Evolutionary conservation across 2,888 invertebrate species (phyloP).

Genomic region (Hoplodrina ambigua): DNA sequence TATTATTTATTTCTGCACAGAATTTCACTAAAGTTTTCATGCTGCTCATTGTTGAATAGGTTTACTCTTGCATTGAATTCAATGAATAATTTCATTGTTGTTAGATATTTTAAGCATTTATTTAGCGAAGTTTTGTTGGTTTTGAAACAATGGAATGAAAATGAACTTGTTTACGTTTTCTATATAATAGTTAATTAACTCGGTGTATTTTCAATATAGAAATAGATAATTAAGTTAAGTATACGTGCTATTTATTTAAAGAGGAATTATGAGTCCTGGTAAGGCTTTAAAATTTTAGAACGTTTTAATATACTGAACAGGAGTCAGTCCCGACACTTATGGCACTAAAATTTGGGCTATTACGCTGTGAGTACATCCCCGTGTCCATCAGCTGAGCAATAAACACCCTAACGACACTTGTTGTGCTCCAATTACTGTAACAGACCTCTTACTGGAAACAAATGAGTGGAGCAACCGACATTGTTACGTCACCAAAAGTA

Average conservation of each 20-base stretch:
- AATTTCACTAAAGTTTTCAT: slow-evolving; percentile 47
- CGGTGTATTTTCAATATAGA: slow-evolving; percentile 37
- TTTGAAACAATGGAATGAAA: slow-evolving; percentile 66
- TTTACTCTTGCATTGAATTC: slow-evolving; percentile 62
- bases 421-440: slow-evolving; percentile 65
- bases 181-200: slow-evolving; percentile 47
- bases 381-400: slow-evolving; percentile 62
- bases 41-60: slow-evolving; percentile 49
- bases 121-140: slow-evolving; percentile 63
- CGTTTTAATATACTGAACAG: slow-evolving; percentile 33
- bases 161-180: slow-evolving; percentile 45
- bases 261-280: slow-evolving; percentile 1
- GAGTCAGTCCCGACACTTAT: slow-evolving; percentile 22
- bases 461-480: slow-evolving; percentile 55
- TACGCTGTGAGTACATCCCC: slow-evolving; percentile 33
- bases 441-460: slow-evolving; percentile 56
- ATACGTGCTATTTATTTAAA: slow-evolving; percentile 11
- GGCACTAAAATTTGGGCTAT: slow-evolving; percentile 45
- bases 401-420: slow-evolving; percentile 69
- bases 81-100: slow-evolving; percentile 68
- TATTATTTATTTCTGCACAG: slow-evolving; percentile 46
- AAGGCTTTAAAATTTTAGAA: slow-evolving; percentile 7
- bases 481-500: slow-evolving; percentile 64
- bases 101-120: slow-evolving; percentile 60
- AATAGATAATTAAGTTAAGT: slow-evolving; percentile 1